Base-by-base conservation (phyloP, 2,888 invertebrate species). In the Dasysyrphus tricinctus region DNA sequence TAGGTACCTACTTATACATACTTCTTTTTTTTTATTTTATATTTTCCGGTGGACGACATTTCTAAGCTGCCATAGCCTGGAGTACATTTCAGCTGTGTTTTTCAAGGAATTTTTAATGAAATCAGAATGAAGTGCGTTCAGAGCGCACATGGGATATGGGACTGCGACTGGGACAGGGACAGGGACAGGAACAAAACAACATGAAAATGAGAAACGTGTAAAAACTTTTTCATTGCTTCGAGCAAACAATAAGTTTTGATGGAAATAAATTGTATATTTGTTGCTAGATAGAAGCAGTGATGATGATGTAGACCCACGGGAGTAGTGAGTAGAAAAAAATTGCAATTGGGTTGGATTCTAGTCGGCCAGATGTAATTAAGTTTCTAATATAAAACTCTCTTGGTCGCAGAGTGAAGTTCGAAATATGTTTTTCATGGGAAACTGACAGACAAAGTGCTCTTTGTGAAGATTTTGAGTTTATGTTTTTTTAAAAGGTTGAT, bases 211-310 rank as follows among this genome's bases (percentile, higher is more conserved):
- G 32, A 9, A 54, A 42, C 39, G 42, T 54, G 47, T 56, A 73
- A 9, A 63, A 85, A 77, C 44, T 73, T 81, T 85, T 81, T 59
- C 72, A 74, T 80, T 65, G 73, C 73, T 54, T 8, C 42, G 57
- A 49, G 81, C 73, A n/a, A 74, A 57, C 81, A 85, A 74, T 80
- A 78, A 81, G 73, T 85, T 85, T 81, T 81, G 77, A 85, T 78
- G 81, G 85, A 81, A 81, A 78, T 74, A 78, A 63, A 77, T 77
- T 80, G 80, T 70, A 37, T 74, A 51, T 67, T 67, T 47, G 67
- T 67, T 42, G 37, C 16, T 54, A 32, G 75, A 37, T 65, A n/a
- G 49, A 11, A 61, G 39, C 69, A 19, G 34, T 59, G 42, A 12
- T n/a, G 42, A 44, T 67, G 42, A 24, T 42, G 54, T 11, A 5